These are phyloP conservation scores for Rhopalosiphum padi DNA, from an alignment of 1,140 invertebrate species.

Conservation along the genomic window DNA sequence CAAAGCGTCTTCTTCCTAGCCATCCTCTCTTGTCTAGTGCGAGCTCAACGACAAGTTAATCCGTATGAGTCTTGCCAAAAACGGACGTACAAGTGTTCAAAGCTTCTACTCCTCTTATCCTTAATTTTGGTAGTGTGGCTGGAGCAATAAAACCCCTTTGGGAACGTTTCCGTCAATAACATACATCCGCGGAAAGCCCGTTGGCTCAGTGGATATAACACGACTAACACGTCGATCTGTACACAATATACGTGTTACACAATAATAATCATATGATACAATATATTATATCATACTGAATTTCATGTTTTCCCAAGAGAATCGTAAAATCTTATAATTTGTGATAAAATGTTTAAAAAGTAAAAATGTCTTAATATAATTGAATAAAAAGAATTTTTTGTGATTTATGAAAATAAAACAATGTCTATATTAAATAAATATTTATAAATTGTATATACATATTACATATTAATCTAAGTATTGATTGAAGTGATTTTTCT, in stretches of 20 bases:
- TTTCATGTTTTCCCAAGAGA: neutral
- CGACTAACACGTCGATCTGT: conserved; percentile 27
- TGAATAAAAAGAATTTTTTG: neutral
- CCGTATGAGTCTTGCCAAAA: conserved; percentile 53
- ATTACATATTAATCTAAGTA: neutral
- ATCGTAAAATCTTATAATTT: neutral
- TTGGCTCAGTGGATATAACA: conserved; percentile 30
- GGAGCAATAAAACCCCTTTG: conserved; percentile 35
- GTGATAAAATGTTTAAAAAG: neutral
- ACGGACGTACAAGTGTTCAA: conserved; percentile 51
- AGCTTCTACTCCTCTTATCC: conserved; percentile 39
- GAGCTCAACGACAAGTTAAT: conserved; percentile 56
- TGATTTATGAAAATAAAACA: neutral
- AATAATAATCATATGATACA: neutral
- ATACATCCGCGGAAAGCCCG: conserved; percentile 20
- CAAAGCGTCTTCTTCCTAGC: conserved; percentile 18
- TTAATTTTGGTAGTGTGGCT: conserved; percentile 15
- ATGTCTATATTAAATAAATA: too few relatives aligned
- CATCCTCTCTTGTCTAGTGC: conserved; percentile 40
- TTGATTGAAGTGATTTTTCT: neutral
- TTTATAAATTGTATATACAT: neutral
- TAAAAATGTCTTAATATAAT: neutral
- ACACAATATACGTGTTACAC: conserved; percentile 33
- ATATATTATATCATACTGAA: neutral
- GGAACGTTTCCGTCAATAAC: conserved; percentile 32